A percentile compares a stretch with the other conserved stretches of the same genome.
Conservation (phyloP, 2,888 invertebrate species). For the Coelogynopora nodosa region DNA sequence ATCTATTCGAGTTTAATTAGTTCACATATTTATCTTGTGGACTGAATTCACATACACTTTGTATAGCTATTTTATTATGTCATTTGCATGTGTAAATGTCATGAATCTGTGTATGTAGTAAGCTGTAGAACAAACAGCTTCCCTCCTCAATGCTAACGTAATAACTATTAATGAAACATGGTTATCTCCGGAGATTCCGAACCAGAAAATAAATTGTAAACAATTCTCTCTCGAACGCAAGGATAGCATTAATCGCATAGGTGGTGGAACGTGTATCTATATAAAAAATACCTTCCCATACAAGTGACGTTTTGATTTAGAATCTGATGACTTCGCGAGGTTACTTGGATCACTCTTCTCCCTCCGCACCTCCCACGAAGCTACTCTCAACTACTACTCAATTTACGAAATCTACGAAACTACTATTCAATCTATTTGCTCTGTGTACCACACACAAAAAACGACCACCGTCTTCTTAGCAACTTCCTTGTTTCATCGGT, state of each 20-base stretch:
- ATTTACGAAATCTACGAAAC: too few species aligned
- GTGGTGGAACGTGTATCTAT: conserved; percentile 5
- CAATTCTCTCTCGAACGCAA: conserved; percentile 3
- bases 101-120: too few species aligned
- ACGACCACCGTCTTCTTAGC: not conserved
- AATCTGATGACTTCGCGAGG: not conserved
- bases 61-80: too few species aligned
- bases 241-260: not conserved
- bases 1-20: too few species aligned
- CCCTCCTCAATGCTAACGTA: not conserved
- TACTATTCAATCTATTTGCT: not conserved
- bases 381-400: too few species aligned
- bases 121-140: not conserved
- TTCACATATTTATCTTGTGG: too few species aligned
- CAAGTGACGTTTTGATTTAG: conserved; percentile 8
- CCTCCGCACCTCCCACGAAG: not conserved
- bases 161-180: conserved; percentile 8
- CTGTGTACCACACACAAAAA: not conserved
- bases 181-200: not conserved
- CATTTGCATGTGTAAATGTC: too few species aligned
- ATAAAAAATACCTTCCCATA: conserved; percentile 26
- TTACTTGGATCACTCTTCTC: conserved; percentile 17
- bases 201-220: conserved; percentile 9
- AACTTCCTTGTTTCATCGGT: not conserved
- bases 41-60: too few species aligned